phyloP scores from a whole-genome alignment of 2,888 invertebrate species.

The Allacma fusca region DNA sequence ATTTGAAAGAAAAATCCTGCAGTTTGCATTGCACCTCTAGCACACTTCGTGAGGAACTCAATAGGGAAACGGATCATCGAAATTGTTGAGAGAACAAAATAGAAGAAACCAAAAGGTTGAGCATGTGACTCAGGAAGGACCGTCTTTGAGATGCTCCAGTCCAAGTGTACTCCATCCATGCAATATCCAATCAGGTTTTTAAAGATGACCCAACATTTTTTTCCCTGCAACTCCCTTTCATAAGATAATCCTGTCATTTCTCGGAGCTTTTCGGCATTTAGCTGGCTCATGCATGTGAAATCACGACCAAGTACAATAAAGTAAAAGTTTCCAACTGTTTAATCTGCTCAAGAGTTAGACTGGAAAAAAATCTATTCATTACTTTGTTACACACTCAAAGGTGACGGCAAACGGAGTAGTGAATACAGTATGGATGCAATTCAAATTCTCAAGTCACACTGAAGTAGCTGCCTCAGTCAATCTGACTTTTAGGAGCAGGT shows the following conservation, averaged over 20 bases:
- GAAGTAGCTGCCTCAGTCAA: too few species aligned
- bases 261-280: conserved; percentile 46
- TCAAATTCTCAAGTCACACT: too few species aligned
- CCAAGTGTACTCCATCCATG: too few species aligned
- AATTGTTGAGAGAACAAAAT: conserved; percentile 3
- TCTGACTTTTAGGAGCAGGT: too few species aligned
- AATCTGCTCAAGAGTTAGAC: conserved; percentile 23
- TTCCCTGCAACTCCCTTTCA: conserved; percentile 26
- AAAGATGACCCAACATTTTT: conserved; percentile 49
- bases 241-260: conserved; percentile 32
- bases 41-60: conserved; percentile 37
- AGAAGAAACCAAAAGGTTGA: too few species aligned
- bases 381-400: not conserved
- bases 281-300: conserved; percentile 51
- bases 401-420: not conserved
- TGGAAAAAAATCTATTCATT: not conserved
- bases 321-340: conserved; percentile 33
- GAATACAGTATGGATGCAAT: too few species aligned
- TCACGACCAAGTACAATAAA: conserved; percentile 49
- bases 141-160: too few species aligned
- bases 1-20: not conserved
- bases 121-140: too few species aligned
- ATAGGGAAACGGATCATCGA: conserved; percentile 34
- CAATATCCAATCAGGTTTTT: not conserved
- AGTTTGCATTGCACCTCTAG: not conserved